phyloP scores from a whole-genome alignment of 2,113 vertebrate species.

The Oryzias celebensis region DNA sequence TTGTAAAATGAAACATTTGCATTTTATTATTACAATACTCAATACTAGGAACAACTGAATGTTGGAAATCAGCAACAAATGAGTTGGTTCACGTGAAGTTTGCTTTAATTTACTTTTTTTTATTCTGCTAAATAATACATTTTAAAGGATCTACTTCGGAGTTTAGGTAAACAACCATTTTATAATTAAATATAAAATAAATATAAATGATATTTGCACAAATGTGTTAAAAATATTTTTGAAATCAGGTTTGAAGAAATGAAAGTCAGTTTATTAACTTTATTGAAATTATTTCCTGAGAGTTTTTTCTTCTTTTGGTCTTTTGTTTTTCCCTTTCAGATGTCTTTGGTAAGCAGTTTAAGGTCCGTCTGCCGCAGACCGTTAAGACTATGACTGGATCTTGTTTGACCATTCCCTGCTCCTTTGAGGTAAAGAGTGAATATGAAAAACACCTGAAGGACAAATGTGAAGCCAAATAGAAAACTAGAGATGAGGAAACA shows the following conservation, averaged over 20 bases:
- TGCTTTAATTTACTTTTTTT: background rate
- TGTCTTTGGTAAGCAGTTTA: background rate
- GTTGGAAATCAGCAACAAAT: background rate
- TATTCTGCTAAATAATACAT: too few species aligned
- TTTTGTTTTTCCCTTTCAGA: constrained; percentile 28
- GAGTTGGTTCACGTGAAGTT: background rate
- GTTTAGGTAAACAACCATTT: too few species aligned
- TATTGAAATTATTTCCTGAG: background rate
- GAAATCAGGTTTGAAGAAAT: too few species aligned
- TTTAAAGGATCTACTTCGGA: too few species aligned
- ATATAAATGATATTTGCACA: background rate
- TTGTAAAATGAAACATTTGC: background rate
- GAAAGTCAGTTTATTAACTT: background rate
- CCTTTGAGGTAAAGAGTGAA: constrained; percentile 1
- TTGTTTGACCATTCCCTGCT: constrained; percentile 47
- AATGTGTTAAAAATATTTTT: too few species aligned
- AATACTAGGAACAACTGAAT: background rate
- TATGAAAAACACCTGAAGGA: background rate
- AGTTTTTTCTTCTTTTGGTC: background rate
- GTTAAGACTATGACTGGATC: constrained; percentile 29
- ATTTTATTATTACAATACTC: background rate
- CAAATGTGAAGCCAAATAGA: background rate
- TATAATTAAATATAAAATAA: too few species aligned
- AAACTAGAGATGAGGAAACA: background rate
- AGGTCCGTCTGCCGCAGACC: background rate